phyloP scores from a whole-genome alignment of 2,797 vertebrate species.

The Oreochromis mossambicus region DNA sequence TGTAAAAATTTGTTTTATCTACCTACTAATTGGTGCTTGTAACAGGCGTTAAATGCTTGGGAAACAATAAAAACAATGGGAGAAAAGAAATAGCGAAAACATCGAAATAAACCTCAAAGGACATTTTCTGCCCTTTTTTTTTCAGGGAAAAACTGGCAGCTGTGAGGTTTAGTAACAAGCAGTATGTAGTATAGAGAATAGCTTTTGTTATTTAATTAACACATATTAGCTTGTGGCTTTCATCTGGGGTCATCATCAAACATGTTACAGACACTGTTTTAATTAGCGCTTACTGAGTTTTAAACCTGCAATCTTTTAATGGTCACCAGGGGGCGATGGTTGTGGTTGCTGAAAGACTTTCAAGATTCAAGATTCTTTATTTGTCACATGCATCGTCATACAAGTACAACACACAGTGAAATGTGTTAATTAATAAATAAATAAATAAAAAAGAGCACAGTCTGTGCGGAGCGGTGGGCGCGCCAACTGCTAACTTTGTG shows the following conservation, averaged over 20 bases:
- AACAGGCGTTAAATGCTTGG: not conserved
- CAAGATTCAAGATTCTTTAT: not conserved
- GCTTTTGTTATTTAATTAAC: not conserved
- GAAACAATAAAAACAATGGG: not conserved
- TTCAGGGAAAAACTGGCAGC: not conserved
- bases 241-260: not conserved
- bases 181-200: not conserved
- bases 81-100: not conserved
- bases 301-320: not conserved
- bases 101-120: not conserved
- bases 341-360: accelerated
- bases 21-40: not conserved
- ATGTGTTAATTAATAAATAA: not conserved
- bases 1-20: not conserved
- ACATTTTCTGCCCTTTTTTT: not conserved
- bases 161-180: not conserved
- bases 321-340: not conserved
- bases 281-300: not conserved
- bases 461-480: not conserved
- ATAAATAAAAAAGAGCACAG: not conserved
- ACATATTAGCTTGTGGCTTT: not conserved
- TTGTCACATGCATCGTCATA: not conserved
- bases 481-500: not conserved
- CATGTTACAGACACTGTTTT: not conserved
- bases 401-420: not conserved